These are phyloP conservation scores for Mobula birostris DNA, from an alignment of 2,113 vertebrate genomes.

Conservation along the genomic window DNA sequence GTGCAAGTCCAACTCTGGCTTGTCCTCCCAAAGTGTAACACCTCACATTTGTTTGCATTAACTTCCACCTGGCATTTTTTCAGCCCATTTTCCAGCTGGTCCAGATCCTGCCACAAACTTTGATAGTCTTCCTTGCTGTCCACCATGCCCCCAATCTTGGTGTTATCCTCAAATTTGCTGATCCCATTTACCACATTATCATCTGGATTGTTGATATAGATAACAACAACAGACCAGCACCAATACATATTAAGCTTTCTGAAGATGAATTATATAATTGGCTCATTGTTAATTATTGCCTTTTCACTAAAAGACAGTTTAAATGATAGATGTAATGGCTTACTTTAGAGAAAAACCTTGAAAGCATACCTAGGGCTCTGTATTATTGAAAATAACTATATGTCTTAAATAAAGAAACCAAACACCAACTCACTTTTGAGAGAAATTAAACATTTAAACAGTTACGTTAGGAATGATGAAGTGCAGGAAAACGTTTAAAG, in stretches of 20 bases:
- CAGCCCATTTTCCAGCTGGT: too few relatives aligned
- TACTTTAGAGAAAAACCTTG: slow-evolving; percentile 5
- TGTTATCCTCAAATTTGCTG: too few relatives aligned
- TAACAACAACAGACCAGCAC: too few relatives aligned
- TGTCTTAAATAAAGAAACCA: neutral
- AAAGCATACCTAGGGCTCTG: neutral
- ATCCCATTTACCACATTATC: too few relatives aligned
- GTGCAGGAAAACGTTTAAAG: neutral
- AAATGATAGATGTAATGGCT: neutral
- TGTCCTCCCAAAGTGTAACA: too few relatives aligned
- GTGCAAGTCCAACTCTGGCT: too few relatives aligned
- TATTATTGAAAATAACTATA: neutral
- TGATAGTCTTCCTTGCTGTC: too few relatives aligned
- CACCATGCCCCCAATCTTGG: too few relatives aligned
- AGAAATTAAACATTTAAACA: neutral
- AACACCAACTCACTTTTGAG: neutral
- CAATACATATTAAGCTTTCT: neutral
- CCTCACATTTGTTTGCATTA: too few relatives aligned
- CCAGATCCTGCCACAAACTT: too few relatives aligned
- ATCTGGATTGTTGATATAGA: too few relatives aligned
- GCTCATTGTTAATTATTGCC: neutral
- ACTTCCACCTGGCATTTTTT: too few relatives aligned
- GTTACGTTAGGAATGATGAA: neutral
- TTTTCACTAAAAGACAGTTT: neutral
- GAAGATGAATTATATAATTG: neutral